Evolutionary conservation across 2,888 invertebrate species (phyloP).

Genomic region (Cabera pusaria): DNA sequence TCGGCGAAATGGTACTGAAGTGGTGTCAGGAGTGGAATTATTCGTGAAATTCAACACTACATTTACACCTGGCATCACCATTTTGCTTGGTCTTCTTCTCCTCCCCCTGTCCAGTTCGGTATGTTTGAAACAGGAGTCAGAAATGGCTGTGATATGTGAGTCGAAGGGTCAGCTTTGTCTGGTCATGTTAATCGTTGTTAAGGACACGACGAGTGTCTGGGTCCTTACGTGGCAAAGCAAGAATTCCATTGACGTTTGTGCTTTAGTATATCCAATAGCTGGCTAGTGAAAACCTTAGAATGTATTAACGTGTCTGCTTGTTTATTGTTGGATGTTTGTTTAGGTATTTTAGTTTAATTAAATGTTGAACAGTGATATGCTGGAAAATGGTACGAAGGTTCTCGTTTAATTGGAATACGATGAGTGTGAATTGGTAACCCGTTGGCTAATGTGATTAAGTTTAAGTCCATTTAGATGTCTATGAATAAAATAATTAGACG

Average conservation of each 20-base stretch:
- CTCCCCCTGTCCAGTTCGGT: slow-evolving; percentile 3
- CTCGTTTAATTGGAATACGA: too few relatives aligned
- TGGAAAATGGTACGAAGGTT: too few relatives aligned
- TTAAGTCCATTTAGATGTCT: too few relatives aligned
- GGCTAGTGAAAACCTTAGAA: slow-evolving; percentile 11
- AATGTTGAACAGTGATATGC: too few relatives aligned
- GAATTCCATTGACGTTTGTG: slow-evolving; percentile 47
- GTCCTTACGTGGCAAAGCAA: slow-evolving; percentile 42
- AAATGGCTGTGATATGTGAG: slow-evolving; percentile 10
- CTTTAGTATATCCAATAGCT: slow-evolving; percentile 26
- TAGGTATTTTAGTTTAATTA: too few relatives aligned
- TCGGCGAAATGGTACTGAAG: slow-evolving; percentile 42
- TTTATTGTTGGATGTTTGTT: slow-evolving; percentile 6
- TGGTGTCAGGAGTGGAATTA: slow-evolving; percentile 59
- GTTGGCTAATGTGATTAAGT: too few relatives aligned
- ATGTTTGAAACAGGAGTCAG: slow-evolving; percentile 20
- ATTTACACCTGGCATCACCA: slow-evolving; percentile 52
- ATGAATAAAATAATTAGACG: too few relatives aligned
- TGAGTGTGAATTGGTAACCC: too few relatives aligned
- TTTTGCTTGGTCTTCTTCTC: slow-evolving; percentile 27
- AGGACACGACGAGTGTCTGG: slow-evolving; percentile 44
- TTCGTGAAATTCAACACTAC: slow-evolving; percentile 64
- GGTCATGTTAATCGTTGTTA: slow-evolving; percentile 51
- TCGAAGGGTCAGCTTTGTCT: slow-evolving; percentile 32
- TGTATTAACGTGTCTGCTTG: slow-evolving; percentile 4